Evolutionary conservation across 2,797 vertebrate species (phyloP), one percentile per base, ranked within the genome.

Genomic region (Hapalemur alaotrensis): DNA sequence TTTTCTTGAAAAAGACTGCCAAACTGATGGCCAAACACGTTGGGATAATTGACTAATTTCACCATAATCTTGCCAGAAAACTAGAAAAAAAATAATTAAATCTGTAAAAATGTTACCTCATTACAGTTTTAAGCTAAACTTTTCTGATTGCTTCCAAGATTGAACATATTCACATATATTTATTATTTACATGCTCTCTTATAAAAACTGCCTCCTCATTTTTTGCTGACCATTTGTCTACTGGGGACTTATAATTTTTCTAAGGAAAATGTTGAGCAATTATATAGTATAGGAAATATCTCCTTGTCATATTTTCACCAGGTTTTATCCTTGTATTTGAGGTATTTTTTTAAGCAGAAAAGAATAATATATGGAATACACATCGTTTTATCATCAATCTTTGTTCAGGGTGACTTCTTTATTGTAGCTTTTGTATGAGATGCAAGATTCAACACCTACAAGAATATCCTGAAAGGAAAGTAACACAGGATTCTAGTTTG

Each of bases 1-100:
- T 85, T 95, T 95, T 92, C 76, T 94, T 67, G 23, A 85, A 94
- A 85, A 88, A 81, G 65, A 59, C 23, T 93, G 46, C 28, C 46
- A 94, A 90, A 63, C 20, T 93, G 12, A 91, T 95, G 91, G 93
- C 43, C 6, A 75, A 82, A 85, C 81, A 94, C 61, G 78, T 46
- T 61, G 23, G 17, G 23, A 94, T 95, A 88, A 86, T 95, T 93
- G 73, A 48, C 15, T 92, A 88, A 95, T 95, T 91, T 90, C 22
- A 85, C 59, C 4, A 81, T 13, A 81, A 18, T 11, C 28, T 61
- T 82, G 65, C 38, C 72, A 85, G 75, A 94, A 92, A 91, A 81
- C 25, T 84, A 65, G 28, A 32, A 90, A 63, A 69, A 87, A 65
- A 28, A 61, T 69, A 96, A 87, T 65, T 93, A 82, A 84, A 73